Base-by-base conservation (phyloP, 2,797 vertebrate genomes). In the Natrix natrix region DNA sequence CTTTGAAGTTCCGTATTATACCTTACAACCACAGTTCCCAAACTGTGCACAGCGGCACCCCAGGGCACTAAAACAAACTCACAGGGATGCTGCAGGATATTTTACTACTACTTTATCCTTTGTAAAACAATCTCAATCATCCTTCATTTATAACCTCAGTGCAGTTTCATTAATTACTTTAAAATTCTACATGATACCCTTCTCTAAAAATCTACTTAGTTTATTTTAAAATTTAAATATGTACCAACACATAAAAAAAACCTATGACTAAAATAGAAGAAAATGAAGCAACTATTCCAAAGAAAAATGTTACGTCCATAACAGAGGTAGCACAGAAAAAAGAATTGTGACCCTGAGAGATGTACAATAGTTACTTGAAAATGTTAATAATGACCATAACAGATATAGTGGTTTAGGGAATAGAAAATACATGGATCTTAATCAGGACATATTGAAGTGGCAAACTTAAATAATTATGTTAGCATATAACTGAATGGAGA, bases 391-490 rank as follows among this genome's bases (percentile, higher is more conserved):
- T 24, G 0, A 88, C 22, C 87, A 91, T 8, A 90, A 37, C 24
- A 86, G 91, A 13, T 87, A 83, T 60, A 54, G 91, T 94, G 94
- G 94, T 94, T 91, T 94, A 89, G 95, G 92, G 43, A 91, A 95
- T 95, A 90, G 74, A 95, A 14, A 90, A 66, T 5, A 13, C 93
- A 91, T 69, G 43, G 37, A 89, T 92, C 86, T 17, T 60, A 95
- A 61, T 94, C 91, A 94, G 93, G 91, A 95, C 95, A 92, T 88
- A 97, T 92, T 94, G 8, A 92, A 74, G 37, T 20, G 93, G 91
- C 86, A 93, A 78, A 1, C 92, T 86, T 54, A 55, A 93, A n/a
- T 57, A 60, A 94, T 90, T 89, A 20, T 43, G 3, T 63, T 59
- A 87, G 55, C 59, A 78, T 59, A 78, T 92, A 74, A 96, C 66